Conservation (phyloP, 37 sponge, comb jelly and placozoan genomes). For the Axinella damicornis region DNA sequence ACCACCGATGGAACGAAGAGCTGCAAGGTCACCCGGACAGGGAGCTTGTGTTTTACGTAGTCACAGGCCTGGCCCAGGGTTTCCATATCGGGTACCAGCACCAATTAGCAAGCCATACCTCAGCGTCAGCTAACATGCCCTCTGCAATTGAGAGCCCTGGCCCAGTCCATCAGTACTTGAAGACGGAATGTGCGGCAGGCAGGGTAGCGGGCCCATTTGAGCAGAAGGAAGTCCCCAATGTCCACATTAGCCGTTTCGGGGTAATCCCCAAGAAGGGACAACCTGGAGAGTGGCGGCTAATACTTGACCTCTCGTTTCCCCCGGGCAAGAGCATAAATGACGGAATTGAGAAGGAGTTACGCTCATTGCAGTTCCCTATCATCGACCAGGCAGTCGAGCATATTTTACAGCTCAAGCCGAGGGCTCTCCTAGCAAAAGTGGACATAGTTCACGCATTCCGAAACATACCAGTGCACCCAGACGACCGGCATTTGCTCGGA, state of each 20-base stretch:
- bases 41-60: too few species aligned
- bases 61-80: background rate
- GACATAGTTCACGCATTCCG: slow-evolving; percentile 24
- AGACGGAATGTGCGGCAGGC: background rate
- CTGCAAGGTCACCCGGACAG: too few species aligned
- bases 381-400: slow-evolving; percentile 12
- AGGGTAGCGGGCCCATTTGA: background rate
- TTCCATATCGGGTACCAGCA: background rate
- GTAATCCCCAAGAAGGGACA: background rate
- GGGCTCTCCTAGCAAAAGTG: slow-evolving; percentile 13
- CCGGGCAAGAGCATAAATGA: slow-evolving; percentile 3
- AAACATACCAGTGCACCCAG: slow-evolving; percentile 27
- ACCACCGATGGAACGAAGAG: too few species aligned
- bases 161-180: background rate
- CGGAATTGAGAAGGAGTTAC: background rate
- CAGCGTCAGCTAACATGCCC: background rate
- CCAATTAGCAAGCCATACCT: too few species aligned
- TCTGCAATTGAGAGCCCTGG: background rate
- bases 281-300: background rate
- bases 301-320: slow-evolving; percentile 31
- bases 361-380: background rate
- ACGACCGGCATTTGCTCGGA: slow-evolving; percentile 23
- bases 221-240: background rate
- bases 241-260: slow-evolving; percentile 18
- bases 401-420: background rate